Evolutionary conservation across 1,140 invertebrate species (phyloP).

Genomic region (Hyphantria cunea): DNA sequence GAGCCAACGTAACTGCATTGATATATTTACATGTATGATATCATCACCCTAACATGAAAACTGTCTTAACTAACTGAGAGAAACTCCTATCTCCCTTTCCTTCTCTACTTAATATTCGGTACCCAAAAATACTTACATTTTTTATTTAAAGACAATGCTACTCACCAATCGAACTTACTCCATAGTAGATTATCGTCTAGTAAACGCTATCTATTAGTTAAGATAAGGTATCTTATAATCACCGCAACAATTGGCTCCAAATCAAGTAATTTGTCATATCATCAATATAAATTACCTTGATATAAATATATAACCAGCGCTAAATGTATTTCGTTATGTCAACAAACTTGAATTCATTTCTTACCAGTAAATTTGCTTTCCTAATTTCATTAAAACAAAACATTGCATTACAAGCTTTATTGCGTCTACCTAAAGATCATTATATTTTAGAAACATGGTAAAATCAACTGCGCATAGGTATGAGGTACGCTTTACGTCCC

Average conservation of each 20-base stretch:
- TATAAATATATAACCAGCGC: constrained; percentile 16
- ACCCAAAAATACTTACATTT: no score
- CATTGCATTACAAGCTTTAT: constrained; percentile 18
- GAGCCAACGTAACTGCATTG: no score
- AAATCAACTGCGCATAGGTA: constrained; percentile 23
- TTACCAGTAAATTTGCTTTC: constrained; percentile 13
- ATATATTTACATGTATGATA: no score
- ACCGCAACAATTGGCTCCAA: not conserved
- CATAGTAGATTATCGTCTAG: no score
- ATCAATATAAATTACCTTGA: constrained; percentile 20
- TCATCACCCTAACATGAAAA: no score
- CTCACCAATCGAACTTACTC: no score
- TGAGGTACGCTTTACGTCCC: constrained; percentile 22
- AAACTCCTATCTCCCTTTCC: no score
- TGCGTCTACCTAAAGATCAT: constrained; percentile 15
- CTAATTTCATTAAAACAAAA: constrained; percentile 5
- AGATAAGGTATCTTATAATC: not conserved
- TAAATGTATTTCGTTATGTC: constrained; percentile 26
- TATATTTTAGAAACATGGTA: constrained; percentile 7
- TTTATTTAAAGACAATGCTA: no score
- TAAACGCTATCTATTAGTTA: no score
- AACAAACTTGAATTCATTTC: constrained; percentile 24
- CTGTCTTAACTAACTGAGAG: no score
- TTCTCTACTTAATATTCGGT: no score
- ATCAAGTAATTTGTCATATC: constrained; percentile 15